Evolutionary conservation across 2,797 vertebrate species (phyloP).

Genomic region (Trichosurus vulpecula): DNA sequence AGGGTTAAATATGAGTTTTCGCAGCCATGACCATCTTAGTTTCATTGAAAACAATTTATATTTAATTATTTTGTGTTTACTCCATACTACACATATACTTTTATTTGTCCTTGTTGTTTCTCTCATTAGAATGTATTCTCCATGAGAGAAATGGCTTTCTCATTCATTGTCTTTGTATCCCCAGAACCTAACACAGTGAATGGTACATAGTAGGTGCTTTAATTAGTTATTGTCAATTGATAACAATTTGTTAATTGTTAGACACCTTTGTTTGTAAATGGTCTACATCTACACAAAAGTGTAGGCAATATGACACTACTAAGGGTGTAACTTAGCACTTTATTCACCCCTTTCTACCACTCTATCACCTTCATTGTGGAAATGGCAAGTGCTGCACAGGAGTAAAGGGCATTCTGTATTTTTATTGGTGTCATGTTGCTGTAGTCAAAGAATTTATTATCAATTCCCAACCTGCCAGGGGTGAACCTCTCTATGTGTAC

Average conservation of each 20-base stretch:
- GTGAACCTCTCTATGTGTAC: not conserved
- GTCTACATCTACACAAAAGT: no score
- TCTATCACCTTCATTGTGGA: not conserved
- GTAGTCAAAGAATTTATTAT: not conserved
- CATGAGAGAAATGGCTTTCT: no score
- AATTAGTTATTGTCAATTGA: not conserved
- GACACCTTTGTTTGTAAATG: not conserved
- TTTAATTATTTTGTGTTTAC: not conserved
- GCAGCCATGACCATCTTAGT: not conserved
- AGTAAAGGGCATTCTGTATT: not conserved
- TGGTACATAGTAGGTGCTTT: no score
- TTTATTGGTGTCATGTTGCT: not conserved
- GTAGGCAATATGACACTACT: no score
- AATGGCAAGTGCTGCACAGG: not conserved
- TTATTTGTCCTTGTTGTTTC: not conserved
- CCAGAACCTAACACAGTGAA: not conserved
- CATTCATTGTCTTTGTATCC: not conserved
- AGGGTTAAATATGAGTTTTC: not conserved
- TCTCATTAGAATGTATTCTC: not conserved
- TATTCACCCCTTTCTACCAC: not conserved
- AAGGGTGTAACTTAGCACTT: not conserved
- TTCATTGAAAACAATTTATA: not conserved
- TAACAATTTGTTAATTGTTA: not conserved
- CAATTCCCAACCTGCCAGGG: not conserved
- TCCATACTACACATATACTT: not conserved